Evolutionary conservation across 2,888 invertebrate species (phyloP), one percentile per base, ranked within the genome.

Genomic region (Drosophila engyochracea): DNA sequence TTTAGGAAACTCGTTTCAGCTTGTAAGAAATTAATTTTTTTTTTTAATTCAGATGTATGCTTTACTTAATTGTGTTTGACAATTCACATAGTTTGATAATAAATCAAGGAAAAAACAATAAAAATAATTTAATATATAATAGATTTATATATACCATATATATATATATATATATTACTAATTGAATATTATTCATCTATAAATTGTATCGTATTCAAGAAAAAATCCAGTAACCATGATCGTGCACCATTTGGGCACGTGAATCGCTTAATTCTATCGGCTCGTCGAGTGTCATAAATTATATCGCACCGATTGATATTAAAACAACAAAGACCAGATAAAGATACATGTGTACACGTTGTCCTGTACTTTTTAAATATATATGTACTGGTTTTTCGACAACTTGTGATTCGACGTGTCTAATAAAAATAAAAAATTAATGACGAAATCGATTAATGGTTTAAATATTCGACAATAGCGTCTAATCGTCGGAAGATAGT

Each of bases 191-290:
- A 3, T 55, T 9, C 25, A 55, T 22, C 9, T 22, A 39, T 39
- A 30, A 64, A 12, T 31, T 16, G 14, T 49, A 53, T 54, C 58
- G 39, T 25, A 22, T 28, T 54, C 1, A 16, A 3, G 12, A 4
- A 55, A 57, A 28, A 22, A 5, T 44, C 44, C 31, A 57, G 67
- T 79, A 79, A 79, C 53, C 68, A 76, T 79, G 76, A 79, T 28
- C 16, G 10, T 25, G 59, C 80, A 44, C 1, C 0, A 53, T 74
- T 59, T 2, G 10, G 0, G 3, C 16, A 9, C 9, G 25, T 30
- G 37, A 28, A 49, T 22, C 53, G 19, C 47, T 28, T 49, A 39
- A 53, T 37, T 39, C 33, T n/a, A 39, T 16, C 37, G 12, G 33
- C 37, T 33, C 16, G 58, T 53, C 33, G n/a, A 55, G 30, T 12